Base-by-base conservation (phyloP, 1,140 invertebrate species). In the Agrypnia vestita region DNA sequence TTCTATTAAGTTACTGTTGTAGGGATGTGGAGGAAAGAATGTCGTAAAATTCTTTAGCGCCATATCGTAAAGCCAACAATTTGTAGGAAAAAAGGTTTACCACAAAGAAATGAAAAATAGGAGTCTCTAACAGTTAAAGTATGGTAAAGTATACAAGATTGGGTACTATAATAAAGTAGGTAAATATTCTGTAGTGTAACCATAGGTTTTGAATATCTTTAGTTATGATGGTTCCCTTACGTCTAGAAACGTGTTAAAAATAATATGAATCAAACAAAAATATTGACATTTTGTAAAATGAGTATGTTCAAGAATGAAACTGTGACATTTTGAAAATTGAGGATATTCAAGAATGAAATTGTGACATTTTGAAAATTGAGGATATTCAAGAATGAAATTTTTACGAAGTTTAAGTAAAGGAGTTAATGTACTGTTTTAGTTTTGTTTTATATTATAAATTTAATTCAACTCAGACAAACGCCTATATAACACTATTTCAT, bases 1-100 rank as follows among this genome's bases (percentile, higher is more conserved):
- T 61, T 73, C 21, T 73, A 73, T 73, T 10, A 55, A 73, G 21
- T 73, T 73, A 73, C 49, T 73, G 21, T 73, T 73, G 69, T 73
- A 53, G 25, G 35, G 51, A 73, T 35, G 19, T 51, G 47, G 69
- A 21, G 8, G 51, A 19, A 73, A 73, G 35, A 69, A 73, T 8
- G 69, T 73, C 47, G 69, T 53, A 73, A 55, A 55, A 73, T 71
- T 71, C 67, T 25, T 49, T 12, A 71, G 67, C 67, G 21, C 43
- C 43, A 21, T 71, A 71, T 71, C 67, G 67, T 47, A 64, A 64
- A 49, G 67, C 46, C 46, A 43, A 43, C 67, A 71, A 71, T 71
- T 71, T 71, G 67, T 71, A 12, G 43, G 43, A 71, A 71, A 64
- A 69, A 71, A 71, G 67, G 67, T 46, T 71, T 21, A 47, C 67